Base-by-base conservation (phyloP, 2,888 invertebrate species). In the Mechanitis mazaeus region DNA sequence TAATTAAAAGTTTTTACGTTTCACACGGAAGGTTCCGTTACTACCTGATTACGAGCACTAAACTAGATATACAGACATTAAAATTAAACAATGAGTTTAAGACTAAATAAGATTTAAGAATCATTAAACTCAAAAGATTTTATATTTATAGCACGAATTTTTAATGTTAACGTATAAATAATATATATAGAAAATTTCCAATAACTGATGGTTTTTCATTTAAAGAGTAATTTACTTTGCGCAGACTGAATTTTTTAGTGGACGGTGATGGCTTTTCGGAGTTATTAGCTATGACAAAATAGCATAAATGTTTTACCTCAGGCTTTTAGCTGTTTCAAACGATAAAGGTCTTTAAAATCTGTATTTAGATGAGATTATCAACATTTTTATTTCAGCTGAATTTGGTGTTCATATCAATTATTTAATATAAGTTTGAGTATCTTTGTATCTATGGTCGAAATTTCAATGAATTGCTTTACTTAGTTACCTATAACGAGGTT, bases 1-100 rank as follows among this genome's bases (percentile, higher is more conserved):
- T 87, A 87, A 89, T 87, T 87, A 87, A 88, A 87, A 89, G 82
- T 85, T 87, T 87, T 89, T 87, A 88, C 82, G 83, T 82, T 77
- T 79, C 64, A 77, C 72, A 75, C 76, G 80, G 83, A 83, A 82
- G 74, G 72, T 82, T 79, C 71, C 73, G 74, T 72, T 72, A 58
- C 61, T 71, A 72, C 74, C 6, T 35, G 76, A 72, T 73, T 75
- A 71, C 70, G 72, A 71, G 75, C 72, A 74, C 72, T 76, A 61
- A 61, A 61, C 58, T 58, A 33, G 47, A 54, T 50, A 50, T 50
- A 50, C 50, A 31, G 31, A 50, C 50, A 50, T 50, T 9, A 50
- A 50, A 50, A 3, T 31, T 50, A 50, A 50, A 50, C 50, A 50
- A 50, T 50, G 42, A 20, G 70, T 75, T 74, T 70, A 72, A 61